A percentile compares a stretch with the other conserved stretches of the same genome.
Conservation (phyloP, 2,797 vertebrate species). For the Monodelphis domestica region DNA sequence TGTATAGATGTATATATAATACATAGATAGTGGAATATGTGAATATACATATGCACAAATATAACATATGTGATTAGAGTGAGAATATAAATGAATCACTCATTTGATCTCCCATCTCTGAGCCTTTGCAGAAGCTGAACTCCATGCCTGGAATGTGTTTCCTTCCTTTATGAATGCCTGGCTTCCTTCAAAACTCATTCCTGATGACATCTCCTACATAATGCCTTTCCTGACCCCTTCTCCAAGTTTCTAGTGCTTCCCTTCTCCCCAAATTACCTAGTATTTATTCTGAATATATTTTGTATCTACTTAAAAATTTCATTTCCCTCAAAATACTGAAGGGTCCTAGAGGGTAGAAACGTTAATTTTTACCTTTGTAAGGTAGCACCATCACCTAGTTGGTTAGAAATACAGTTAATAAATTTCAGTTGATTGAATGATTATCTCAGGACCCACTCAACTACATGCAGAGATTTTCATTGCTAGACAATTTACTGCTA, state of each 20-base stretch:
- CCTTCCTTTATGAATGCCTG: background rate
- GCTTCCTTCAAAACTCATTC: background rate
- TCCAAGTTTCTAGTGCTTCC: background rate
- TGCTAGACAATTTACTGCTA: background rate
- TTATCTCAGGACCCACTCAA: background rate
- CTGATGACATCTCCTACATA: background rate
- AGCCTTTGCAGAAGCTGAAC: background rate
- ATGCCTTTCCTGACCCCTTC: background rate
- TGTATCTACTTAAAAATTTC: background rate
- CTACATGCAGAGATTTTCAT: background rate
- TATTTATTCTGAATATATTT: background rate
- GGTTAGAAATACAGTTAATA: background rate
- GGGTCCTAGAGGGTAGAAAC: background rate
- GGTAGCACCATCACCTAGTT: background rate
- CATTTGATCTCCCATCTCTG: background rate
- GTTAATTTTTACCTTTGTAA: background rate
- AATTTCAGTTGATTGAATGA: background rate
- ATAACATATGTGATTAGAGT: background rate
- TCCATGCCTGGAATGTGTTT: background rate
- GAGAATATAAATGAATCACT: background rate
- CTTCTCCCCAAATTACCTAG: background rate
- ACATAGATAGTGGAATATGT: background rate
- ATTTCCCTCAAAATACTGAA: background rate
- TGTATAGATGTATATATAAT: no score
- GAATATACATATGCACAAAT: no score